Percentiles rank a stretch among this genome's conserved stretches.
These are phyloP conservation scores for Aleiodes testaceus DNA, from an alignment of 2,888 invertebrate species.

Conservation along the genomic window DNA sequence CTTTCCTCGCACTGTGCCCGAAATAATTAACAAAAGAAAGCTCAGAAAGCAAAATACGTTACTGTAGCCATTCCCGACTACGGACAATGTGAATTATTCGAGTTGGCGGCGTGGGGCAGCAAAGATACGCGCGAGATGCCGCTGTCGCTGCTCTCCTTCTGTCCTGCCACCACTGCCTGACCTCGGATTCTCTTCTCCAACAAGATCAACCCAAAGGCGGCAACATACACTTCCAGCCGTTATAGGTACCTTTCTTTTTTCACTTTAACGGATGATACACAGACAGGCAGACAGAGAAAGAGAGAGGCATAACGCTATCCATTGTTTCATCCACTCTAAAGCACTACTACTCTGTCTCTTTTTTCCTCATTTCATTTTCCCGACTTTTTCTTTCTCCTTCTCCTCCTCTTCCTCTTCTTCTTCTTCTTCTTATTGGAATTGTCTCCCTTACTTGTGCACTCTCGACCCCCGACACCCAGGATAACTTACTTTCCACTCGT, in stretches of 20 bases:
- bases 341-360: slow-evolving; percentile 27
- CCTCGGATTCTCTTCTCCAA: slow-evolving; percentile 36
- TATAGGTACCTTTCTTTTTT: slow-evolving; percentile 20
- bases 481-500: slow-evolving; percentile 63
- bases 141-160: slow-evolving; percentile 33
- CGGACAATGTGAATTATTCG: slow-evolving; percentile 73
- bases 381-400: slow-evolving; percentile 41
- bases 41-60: slow-evolving; percentile 57
- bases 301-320: too few species aligned
- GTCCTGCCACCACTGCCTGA: slow-evolving; percentile 13
- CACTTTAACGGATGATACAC: slow-evolving; percentile 9
- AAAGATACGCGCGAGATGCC: slow-evolving; percentile 50
- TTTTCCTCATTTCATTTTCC: neutral
- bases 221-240: slow-evolving; percentile 29
- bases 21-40: slow-evolving; percentile 73
- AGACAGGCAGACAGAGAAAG: too few species aligned
- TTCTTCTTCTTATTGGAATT: slow-evolving; percentile 21
- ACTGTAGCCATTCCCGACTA: slow-evolving; percentile 63
- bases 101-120: slow-evolving; percentile 68
- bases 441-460: slow-evolving; percentile 31
- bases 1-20: slow-evolving; percentile 70
- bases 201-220: slow-evolving; percentile 41
- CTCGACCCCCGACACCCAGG: slow-evolving; percentile 44
- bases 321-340: slow-evolving; percentile 40
- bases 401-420: slow-evolving; percentile 22